Evolutionary conservation across 1,140 invertebrate genomes (phyloP), one percentile per base, ranked within the genome.

Genomic region (Drosophila pallidifrons): DNA sequence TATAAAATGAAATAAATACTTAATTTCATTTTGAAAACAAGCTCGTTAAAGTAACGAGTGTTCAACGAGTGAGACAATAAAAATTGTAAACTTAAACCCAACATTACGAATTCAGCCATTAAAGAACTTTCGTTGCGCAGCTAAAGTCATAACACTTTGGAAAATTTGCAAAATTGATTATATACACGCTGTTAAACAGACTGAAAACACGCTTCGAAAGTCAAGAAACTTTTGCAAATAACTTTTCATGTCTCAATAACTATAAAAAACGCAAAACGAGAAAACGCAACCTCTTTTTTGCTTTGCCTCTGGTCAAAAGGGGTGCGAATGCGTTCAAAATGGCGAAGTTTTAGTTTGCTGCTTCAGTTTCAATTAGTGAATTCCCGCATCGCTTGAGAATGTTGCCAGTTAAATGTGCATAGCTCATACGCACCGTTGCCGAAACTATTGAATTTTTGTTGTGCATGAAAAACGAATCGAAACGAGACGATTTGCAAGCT

Each of bases 381-480:
- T 52, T 30, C 7, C 7, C 35, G 35, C 35, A 10, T 38, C 35
- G 35, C 35, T 10, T 2, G 35, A 38, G 8, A 25, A 25, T 25
- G 20, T 25, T 25, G 20, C 20, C 11, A 51, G 41, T 45, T 46
- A 30, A 60, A 35, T 38, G 35, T 60, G 59, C 59, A 49, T 75
- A 63, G 35, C 52, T 51, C 51, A 65, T 76, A 76, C 74, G 68
- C 74, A 76, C 41, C 35, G 61, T 45, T 46, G 57, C 25, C 58
- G 6, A 2, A 16, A 55, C 67, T 65, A 61, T 54, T 69, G 46
- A 13, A 51, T 32, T 35, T 16, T 16, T 16, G 16, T 16, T 16
- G 1, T 16, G 16, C 16, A 16, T 16, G 16, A 16, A 16, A 25
- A 25, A 25, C 20, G 20, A 20, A 20, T 2, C 16, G 16, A 25